Base-by-base conservation (phyloP, 2,888 invertebrate species). In the Exocentrus adspersus region DNA sequence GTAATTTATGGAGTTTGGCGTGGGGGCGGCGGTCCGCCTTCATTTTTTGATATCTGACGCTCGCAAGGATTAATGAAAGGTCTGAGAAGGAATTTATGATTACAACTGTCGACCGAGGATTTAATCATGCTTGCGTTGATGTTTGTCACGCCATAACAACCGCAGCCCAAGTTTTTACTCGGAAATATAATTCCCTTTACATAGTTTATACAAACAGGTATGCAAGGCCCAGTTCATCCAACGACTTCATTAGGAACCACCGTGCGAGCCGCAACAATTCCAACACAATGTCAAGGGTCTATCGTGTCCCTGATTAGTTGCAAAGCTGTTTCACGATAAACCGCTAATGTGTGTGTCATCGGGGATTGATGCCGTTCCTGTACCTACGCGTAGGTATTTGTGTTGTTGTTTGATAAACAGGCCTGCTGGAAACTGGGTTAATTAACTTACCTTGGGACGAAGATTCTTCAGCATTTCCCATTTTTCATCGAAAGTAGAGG, bases 321-420 rank as follows among this genome's bases (percentile, higher is more conserved):
- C 51, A 51, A 51, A 51, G 51, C 51, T 51, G 51, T 51, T 51
- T n/a, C 10, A 51, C 51, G 37, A 24, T 37, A 51, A 51, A 51
- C 51, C 51, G 16, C 51, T 51, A 51, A 51, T 51, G 51, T 51
- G 51, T 32, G 24, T 51, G 51, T 51, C 51, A 32, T 51, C 51
- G 16, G 32, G 51, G 51, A 51, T 51, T 51, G 24, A 51, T 51
- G 51, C 32, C 32, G 37, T 51, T 32, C 24, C 16, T 10, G 51
- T n/a, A n/a, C 32, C 32, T 37, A 51, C 51, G 51, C 51, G 37
- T 51, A n/a, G n/a, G n/a, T n/a, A 51, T 51, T 51, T 51, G 51
- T 51, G 19, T 19, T 51, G 51, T 32, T 51, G 30, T 51, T 51
- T 51, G 32, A 51, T 32, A 51, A 51, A 32, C 51, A 37, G 1